Base-by-base conservation (phyloP, 2,113 vertebrate species). In the Malurus cyaneus region DNA sequence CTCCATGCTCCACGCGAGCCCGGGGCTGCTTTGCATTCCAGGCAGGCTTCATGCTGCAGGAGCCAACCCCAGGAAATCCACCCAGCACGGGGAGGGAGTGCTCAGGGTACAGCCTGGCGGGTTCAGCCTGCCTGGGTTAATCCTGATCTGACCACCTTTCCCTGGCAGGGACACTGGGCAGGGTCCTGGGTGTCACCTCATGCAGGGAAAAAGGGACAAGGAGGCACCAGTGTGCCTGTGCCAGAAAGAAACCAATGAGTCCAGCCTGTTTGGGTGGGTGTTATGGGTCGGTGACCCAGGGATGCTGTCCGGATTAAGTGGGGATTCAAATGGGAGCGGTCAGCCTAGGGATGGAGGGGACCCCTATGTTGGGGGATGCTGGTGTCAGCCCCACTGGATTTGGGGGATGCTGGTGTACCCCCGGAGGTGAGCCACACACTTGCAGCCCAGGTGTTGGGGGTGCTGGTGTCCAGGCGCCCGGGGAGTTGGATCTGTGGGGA, bases 1-100 rank as follows among this genome's bases (percentile, higher is more conserved):
- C 77, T 79, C 41, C 11, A 2, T 18, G 24, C 71, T 70, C 89
- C 12, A 2, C 3, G 2, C 15, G 47, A 66, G 59, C 54, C 47
- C 5, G 0, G 49, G 56, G 72, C 87, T 96, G 80, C 79, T 94
- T 91, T 93, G 85, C 95, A 96, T 96, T 96, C 95, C 76, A 81
- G 66, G 5, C 80, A 81, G 91, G 80, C 61, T 64, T n/a, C 5
- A 0, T 32, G 4, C 71, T 46, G 71, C 78, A 46, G 0, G 25
- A 94, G 80, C 78, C 90, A 76, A 12, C 32, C 64, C 36, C 11
- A 7, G 80, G 31, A 86, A 92, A 96, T 95, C 31, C 87, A 96
- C 82, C 72, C 81, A 71, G 71, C 59, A 25, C 28, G 19, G 39
- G 44, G 61, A 69, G 29, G 24, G 79, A 53, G 12, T 19, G 72